Conservation (phyloP, 2,797 vertebrate species). For the Salarias fasciatus region DNA sequence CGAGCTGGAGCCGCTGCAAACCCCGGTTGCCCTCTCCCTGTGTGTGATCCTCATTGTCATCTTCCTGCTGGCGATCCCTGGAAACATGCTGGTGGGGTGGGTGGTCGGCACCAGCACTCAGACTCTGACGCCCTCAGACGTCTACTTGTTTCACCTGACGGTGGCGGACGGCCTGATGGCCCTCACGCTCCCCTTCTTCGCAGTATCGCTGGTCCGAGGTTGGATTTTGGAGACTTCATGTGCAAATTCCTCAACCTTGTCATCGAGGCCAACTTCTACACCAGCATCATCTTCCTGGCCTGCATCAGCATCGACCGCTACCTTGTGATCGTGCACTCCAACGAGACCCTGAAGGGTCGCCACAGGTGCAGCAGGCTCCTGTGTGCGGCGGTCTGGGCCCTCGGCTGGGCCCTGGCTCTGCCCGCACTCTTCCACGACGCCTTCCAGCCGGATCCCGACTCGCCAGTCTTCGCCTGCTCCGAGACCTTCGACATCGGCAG, state of each 20-base stretch:
- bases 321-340: constrained; percentile 77
- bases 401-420: constrained; percentile 69
- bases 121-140: constrained; percentile 73
- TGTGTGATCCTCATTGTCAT: constrained; percentile 52
- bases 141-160: constrained; percentile 83
- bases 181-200: constrained; percentile 78
- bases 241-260: constrained; percentile 78
- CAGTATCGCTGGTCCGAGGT: constrained; percentile 29
- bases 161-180: constrained; percentile 81
- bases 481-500: constrained; percentile 56
- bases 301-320: constrained; percentile 86
- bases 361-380: constrained; percentile 60
- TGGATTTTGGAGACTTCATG: constrained; percentile 81
- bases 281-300: constrained; percentile 83
- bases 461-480: constrained; percentile 2
- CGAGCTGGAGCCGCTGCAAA: fast-evolving
- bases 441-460: fast-evolving
- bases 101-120: constrained; percentile 70
- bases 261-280: constrained; percentile 82
- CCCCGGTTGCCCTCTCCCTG: constrained; percentile 7
- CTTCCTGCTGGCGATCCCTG: constrained; percentile 80
- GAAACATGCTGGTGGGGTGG: constrained; percentile 79
- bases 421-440: constrained; percentile 68
- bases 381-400: constrained; percentile 70
- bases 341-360: constrained; percentile 32